Percentiles rank a stretch among this genome's conserved stretches.
These are phyloP conservation scores for Epirrita christyi DNA, from an alignment of 2,888 invertebrate genomes.

Conservation along the genomic window DNA sequence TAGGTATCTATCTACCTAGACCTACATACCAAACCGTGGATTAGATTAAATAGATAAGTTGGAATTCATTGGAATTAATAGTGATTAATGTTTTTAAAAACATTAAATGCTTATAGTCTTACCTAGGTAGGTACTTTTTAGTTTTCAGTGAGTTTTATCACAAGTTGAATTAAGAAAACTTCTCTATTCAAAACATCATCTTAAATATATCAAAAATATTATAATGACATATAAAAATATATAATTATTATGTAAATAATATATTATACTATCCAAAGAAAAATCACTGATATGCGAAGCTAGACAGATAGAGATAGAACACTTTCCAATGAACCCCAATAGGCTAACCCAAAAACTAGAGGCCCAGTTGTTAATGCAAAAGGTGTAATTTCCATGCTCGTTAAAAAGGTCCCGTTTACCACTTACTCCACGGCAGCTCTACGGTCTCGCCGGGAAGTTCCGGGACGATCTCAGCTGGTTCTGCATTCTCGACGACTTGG, in stretches of 20 bases:
- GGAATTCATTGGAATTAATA: slow-evolving; percentile 1
- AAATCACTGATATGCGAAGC: no score
- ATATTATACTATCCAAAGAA: no score
- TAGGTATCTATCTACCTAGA: background rate
- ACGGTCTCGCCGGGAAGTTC: slow-evolving; percentile 78
- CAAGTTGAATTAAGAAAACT: background rate
- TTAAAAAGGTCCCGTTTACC: slow-evolving; percentile 35
- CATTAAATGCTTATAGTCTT: background rate
- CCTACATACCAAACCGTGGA: slow-evolving; percentile 10
- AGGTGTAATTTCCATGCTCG: slow-evolving; percentile 59
- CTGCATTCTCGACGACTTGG: slow-evolving; percentile 58
- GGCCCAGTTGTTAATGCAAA: slow-evolving; percentile 19
- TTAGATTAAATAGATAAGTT: slow-evolving; percentile 20
- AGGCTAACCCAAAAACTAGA: no score
- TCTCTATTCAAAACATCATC: no score
- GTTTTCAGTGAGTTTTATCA: background rate
- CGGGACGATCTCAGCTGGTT: slow-evolving; percentile 60
- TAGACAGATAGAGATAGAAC: no score
- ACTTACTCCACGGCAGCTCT: slow-evolving; percentile 82
- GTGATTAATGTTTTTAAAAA: slow-evolving; percentile 14
- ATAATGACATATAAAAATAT: no score
- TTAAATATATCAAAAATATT: background rate
- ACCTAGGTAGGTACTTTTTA: background rate
- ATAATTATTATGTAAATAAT: no score
- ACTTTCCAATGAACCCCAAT: no score